Conservation (phyloP, 1,140 invertebrate species). For the Trichomalopsis sarcophagae region DNA sequence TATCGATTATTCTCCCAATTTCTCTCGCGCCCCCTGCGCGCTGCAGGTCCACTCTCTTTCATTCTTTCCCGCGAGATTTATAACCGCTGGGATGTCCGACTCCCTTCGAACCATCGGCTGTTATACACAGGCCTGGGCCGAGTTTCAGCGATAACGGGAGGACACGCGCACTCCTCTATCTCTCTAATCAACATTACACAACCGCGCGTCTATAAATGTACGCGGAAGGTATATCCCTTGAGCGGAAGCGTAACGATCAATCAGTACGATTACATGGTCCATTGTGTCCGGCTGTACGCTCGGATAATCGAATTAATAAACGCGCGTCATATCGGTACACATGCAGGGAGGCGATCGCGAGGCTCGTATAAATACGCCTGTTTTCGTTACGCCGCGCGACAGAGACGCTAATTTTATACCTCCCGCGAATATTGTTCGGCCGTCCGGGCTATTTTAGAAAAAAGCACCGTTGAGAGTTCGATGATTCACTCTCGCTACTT, state of each 20-base stretch:
- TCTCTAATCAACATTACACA: background rate
- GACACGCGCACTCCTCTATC: background rate
- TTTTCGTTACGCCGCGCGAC: background rate
- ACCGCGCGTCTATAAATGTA: background rate
- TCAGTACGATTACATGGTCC: background rate
- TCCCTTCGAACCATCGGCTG: background rate
- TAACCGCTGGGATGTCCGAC: background rate
- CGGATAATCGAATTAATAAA: constrained; percentile 10
- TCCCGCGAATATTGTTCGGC: constrained; percentile 11
- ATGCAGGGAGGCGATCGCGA: background rate
- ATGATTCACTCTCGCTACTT: constrained; percentile 26
- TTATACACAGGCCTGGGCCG: background rate
- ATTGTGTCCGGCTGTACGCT: background rate
- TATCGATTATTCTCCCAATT: background rate
- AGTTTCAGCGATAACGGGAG: too few relatives aligned
- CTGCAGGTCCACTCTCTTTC: background rate
- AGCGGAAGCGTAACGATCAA: background rate
- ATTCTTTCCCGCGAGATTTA: background rate
- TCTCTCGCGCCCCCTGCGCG: background rate
- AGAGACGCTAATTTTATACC: constrained; percentile 33
- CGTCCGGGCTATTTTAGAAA: constrained; percentile 27
- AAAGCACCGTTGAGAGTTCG: constrained; percentile 9
- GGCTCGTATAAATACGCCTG: background rate
- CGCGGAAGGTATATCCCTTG: background rate
- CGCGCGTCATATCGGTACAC: too few relatives aligned